Evolutionary conservation across 2,797 vertebrate species (phyloP), one percentile per base, ranked within the genome.

Genomic region (Sebastes hubbsi): DNA sequence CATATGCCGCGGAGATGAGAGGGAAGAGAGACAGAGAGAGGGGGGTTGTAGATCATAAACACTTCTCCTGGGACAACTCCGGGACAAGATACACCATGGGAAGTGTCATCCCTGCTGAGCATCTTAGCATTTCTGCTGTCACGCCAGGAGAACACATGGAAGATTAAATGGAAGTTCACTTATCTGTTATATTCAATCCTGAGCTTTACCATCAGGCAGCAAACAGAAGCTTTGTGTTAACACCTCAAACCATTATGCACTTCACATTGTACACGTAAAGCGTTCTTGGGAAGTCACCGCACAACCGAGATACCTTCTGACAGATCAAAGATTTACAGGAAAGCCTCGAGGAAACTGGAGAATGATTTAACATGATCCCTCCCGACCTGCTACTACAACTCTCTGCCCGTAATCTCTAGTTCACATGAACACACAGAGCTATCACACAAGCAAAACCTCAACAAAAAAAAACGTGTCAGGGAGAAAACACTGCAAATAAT

Each of bases 1-100:
- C 94, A 95, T 88, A 92, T 95, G 94, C 70, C 38, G 72, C 55
- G 70, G 77, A 90, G 87, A 94, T 86, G 89, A 92, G 88, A 86
- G 83, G 62, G 73, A 87, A 78, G 80, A 81, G 77, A 84, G 78
- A 85, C 78, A 62, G 78, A 77, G 72, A 81, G 82, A 62, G 24
- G 34, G 46, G 67, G 75, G 38, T 20, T 71, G 68, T 61, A 87
- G 83, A 90, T 90, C 82, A 84, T 71, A 87, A 77, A 83, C 54
- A 29, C 74, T 77, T 69, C 83, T 88, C 86, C 67, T 73, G 87
- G 78, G 88, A 90, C 59, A 88, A 71, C 68, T 75, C 61, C 13
- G 80, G 83, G 87, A 93, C 80, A 74, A 86, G 87, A 91, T 76
- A 81, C 75, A 85, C 77, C 58, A 90, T 88, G 87, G 78, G 84